Conservation (phyloP, 2,888 invertebrate genomes). For the Netelia inedita region DNA sequence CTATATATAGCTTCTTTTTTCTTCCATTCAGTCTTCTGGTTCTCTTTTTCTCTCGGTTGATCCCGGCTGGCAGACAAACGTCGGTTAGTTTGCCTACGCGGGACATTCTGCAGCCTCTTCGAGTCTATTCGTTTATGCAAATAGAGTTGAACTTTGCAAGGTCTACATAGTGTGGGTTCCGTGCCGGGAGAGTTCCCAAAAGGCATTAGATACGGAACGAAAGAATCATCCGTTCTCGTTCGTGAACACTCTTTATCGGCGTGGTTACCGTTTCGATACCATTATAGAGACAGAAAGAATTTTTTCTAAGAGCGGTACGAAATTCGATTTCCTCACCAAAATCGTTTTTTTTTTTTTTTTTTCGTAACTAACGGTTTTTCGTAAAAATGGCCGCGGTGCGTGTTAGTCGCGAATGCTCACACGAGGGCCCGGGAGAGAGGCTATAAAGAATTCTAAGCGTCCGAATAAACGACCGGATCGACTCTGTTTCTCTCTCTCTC, state of each 20-base stretch:
- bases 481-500: not conserved
- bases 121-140: conserved; percentile 65
- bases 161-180: conserved; percentile 18
- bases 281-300: too few species aligned
- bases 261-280: too few species aligned
- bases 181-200: conserved; percentile 42
- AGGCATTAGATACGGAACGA: not conserved
- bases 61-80: conserved; percentile 34
- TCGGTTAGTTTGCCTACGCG: conserved; percentile 41
- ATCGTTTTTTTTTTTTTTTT: not conserved
- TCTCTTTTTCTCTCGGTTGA: conserved; percentile 24
- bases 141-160: conserved; percentile 60
- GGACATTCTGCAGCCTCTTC: conserved; percentile 49
- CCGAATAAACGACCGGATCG: conserved; percentile 66
- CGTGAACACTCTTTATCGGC: not conserved
- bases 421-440: conserved; percentile 37
- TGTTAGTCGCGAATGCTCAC: conserved; percentile 25
- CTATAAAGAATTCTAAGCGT: conserved; percentile 73
- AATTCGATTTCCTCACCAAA: not conserved
- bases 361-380: too few species aligned
- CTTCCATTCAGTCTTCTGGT: conserved; percentile 3
- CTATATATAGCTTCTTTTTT: conserved; percentile 16
- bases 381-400: not conserved
- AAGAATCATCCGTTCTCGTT: conserved; percentile 23
- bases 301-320: too few species aligned